Evolutionary conservation across 1,140 invertebrate species (phyloP).

Genomic region (Drosophila bifasciata): DNA sequence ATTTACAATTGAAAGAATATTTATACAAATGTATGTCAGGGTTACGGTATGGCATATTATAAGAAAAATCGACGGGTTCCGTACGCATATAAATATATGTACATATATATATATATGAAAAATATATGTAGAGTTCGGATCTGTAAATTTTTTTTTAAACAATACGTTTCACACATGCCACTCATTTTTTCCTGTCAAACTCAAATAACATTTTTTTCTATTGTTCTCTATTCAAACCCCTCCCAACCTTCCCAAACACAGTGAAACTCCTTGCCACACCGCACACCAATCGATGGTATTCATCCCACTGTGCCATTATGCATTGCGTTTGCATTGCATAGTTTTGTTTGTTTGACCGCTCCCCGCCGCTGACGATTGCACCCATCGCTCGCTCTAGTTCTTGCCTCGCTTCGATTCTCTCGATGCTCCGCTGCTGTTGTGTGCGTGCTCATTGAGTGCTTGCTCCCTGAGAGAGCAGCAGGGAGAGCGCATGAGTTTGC

Average conservation of each 20-base stretch:
- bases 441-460: conserved; percentile 66
- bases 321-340: conserved; percentile 54
- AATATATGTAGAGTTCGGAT: too few species aligned
- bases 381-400: conserved; percentile 15
- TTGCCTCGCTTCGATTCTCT: conserved; percentile 1
- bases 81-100: too few species aligned
- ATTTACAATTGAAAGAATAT: not conserved
- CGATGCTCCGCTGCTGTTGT: conserved; percentile 25
- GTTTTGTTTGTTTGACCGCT: conserved; percentile 55
- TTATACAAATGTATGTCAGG: too few species aligned
- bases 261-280: not conserved
- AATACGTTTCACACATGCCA: too few species aligned
- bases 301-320: conserved; percentile 61
- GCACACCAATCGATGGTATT: conserved; percentile 16
- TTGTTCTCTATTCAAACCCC: conserved; percentile 17
- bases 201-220: too few species aligned
- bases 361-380: conserved; percentile 9
- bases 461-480: conserved; percentile 18
- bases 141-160: too few species aligned
- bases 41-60: too few species aligned
- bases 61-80: too few species aligned
- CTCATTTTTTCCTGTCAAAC: too few species aligned
- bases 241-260: conserved; percentile 1
- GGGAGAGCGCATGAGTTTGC: too few species aligned
- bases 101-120: too few species aligned